Percentiles rank a stretch among this genome's conserved stretches.
phyloP scores from a whole-genome alignment of 2,113 vertebrate genomes.

The Tenebrosternarchus preto region DNA sequence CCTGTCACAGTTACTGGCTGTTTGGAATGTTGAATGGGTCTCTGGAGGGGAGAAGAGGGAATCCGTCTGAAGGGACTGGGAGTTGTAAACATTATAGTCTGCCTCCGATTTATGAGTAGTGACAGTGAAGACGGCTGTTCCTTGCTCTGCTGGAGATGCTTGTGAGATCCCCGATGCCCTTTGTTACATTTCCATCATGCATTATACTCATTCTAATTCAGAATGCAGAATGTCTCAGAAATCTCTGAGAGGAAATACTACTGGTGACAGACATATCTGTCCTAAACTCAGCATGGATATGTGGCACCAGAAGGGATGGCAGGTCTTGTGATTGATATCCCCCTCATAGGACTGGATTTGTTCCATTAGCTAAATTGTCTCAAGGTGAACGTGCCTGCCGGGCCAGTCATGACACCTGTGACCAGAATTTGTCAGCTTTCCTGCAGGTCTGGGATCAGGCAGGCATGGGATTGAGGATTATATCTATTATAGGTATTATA shows the following conservation, averaged over 20 bases:
- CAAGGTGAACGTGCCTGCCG: slow-evolving; percentile 17
- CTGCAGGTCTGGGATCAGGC: slow-evolving; percentile 29
- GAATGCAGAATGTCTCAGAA: neutral
- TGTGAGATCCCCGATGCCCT: neutral
- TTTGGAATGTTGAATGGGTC: too few relatives aligned
- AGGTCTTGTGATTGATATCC: neutral
- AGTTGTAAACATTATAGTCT: slow-evolving; percentile 34
- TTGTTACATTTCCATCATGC: neutral
- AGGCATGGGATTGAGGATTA: too few relatives aligned
- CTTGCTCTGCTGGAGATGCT: slow-evolving; percentile 15
- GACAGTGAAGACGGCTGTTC: slow-evolving; percentile 6
- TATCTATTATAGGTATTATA: too few relatives aligned
- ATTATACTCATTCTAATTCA: neutral
- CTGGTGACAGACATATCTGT: neutral
- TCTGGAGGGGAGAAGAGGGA: slow-evolving; percentile 1
- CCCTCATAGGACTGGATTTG: slow-evolving; percentile 5
- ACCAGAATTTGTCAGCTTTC: slow-evolving; percentile 3
- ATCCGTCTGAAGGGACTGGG: slow-evolving; percentile 28
- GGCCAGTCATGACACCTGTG: slow-evolving; percentile 30
- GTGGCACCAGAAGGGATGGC: neutral
- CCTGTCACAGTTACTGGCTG: too few relatives aligned
- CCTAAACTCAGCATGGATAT: neutral
- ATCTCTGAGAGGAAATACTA: neutral
- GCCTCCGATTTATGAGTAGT: slow-evolving; percentile 30
- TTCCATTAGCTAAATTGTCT: slow-evolving; percentile 21